phyloP scores from a whole-genome alignment of 2,888 invertebrate species.

The Melieria crassipennis region DNA sequence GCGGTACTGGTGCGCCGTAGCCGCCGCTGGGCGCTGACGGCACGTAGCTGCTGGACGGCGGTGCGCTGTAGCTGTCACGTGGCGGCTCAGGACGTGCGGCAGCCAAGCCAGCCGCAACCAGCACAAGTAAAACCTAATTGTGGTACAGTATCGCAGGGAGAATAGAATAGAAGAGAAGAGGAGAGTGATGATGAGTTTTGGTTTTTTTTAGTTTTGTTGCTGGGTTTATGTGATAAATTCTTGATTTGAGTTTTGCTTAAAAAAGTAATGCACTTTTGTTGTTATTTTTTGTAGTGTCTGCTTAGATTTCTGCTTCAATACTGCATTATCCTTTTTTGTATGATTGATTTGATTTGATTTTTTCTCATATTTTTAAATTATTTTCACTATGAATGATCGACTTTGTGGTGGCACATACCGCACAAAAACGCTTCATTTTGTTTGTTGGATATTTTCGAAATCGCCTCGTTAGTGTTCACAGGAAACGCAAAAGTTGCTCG shows the following conservation, averaged over 20 bases:
- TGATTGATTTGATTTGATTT: background rate
- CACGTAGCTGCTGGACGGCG: slow-evolving; percentile 57
- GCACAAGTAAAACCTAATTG: slow-evolving; percentile 56
- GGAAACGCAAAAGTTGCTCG: slow-evolving; percentile 25
- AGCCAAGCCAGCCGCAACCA: slow-evolving; percentile 55
- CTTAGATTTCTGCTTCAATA: background rate
- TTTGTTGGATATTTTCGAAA: slow-evolving; percentile 30
- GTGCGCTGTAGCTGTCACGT: slow-evolving; percentile 59
- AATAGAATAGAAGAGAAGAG: slow-evolving; percentile 30
- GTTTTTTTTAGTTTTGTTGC: background rate
- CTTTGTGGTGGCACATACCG: slow-evolving; percentile 53
- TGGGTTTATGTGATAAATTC: background rate
- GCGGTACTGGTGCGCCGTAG: slow-evolving; percentile 71
- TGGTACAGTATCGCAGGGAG: background rate
- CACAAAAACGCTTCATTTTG: slow-evolving; percentile 63
- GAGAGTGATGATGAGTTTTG: background rate
- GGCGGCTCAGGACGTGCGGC: slow-evolving; percentile 63
- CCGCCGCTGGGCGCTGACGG: slow-evolving; percentile 66
- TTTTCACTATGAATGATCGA: slow-evolving; percentile 9
- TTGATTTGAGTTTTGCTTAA: background rate
- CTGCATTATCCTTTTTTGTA: slow-evolving; percentile 14
- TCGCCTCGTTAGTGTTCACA: slow-evolving; percentile 29
- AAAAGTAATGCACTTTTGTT: background rate
- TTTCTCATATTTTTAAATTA: slow-evolving; percentile 9
- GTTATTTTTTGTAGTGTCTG: background rate